Base-by-base conservation (phyloP, 2,797 vertebrate genomes). In the Thaleichthys pacificus region DNA sequence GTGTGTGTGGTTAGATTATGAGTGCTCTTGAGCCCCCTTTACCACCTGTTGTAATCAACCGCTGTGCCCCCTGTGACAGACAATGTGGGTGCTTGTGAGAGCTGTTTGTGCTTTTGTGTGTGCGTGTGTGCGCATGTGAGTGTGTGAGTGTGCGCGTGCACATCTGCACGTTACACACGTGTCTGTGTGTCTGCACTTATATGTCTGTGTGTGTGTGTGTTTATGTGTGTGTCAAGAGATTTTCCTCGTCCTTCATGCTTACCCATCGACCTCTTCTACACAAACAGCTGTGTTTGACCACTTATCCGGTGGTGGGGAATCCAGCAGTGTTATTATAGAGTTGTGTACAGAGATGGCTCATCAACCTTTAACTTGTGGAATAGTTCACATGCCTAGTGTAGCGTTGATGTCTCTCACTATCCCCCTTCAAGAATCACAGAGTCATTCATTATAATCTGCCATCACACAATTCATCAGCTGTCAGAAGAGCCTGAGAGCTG, bases 41-140 rank as follows among this genome's bases (percentile, higher is more conserved):
- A 74, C 30, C 68, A 64, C 49, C 68, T 71, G 71, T 17, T 63
- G 63, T 76, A 73, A 79, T 76, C 73, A 63, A 57, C 65, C 66
- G 21, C 60, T 51, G 26, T 66, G 57, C 22, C 60, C 64, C 42
- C 54, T 17, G 17, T n/a, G 54, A 38, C 35, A 38, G 5, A 38
- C 35, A 7, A 38, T 8, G 8, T 38, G 35, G 35, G 35, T 7
- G 35, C 35, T 5, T 38, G 35, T 4, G 35, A 38, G 35, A 38
- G 30, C 30, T 32, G 30, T 32, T 3, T 32, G 30, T 3, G 30
- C 30, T 32, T 32, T 5, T 1, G 30, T 32, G 35, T 38, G 35
- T 38, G 35, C 8, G 5, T 9, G 35, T 7, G 35, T 38, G 35
- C 6, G 35, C 1, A 6, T 38, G 35, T 8, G 5, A 5, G 30